Evolutionary conservation across 2,113 vertebrate species (phyloP).

Genomic region (Toxotes jaculatrix): DNA sequence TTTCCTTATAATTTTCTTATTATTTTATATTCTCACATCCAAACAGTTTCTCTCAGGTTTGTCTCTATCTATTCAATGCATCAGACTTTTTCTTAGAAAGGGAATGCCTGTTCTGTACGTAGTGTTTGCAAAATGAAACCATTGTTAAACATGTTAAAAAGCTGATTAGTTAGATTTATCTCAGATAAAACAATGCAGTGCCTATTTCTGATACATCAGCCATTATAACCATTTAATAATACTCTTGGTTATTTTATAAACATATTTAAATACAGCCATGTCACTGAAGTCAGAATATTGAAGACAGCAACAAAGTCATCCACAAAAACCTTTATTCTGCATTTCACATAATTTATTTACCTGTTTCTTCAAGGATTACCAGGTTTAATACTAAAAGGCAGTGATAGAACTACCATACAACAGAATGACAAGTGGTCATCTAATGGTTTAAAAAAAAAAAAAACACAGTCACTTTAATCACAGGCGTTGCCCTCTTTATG

Average conservation of each 20-base stretch:
- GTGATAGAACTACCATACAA: background rate
- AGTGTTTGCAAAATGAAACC: background rate
- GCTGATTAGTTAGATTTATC: too few species aligned
- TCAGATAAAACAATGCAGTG: too few species aligned
- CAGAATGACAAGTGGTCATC: background rate
- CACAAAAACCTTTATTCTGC: too few species aligned
- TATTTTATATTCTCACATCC: background rate
- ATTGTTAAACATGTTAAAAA: background rate
- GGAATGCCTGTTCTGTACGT: too few species aligned
- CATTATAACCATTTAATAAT: too few species aligned
- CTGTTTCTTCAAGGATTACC: background rate
- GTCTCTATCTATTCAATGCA: background rate
- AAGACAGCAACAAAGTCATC: too few species aligned
- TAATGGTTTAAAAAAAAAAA: conserved; percentile 28
- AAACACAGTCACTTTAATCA: conserved; percentile 9
- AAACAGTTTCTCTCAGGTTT: background rate
- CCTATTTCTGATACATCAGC: too few species aligned
- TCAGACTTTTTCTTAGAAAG: background rate
- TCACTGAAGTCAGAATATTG: too few species aligned
- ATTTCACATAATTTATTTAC: background rate
- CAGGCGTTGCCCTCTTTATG: conserved; percentile 3
- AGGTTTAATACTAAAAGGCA: background rate
- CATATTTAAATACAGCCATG: too few species aligned
- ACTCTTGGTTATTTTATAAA: too few species aligned
- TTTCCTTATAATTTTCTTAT: background rate